Evolutionary conservation across 2,113 vertebrate genomes (phyloP).

Genomic region (Vimba vimba): DNA sequence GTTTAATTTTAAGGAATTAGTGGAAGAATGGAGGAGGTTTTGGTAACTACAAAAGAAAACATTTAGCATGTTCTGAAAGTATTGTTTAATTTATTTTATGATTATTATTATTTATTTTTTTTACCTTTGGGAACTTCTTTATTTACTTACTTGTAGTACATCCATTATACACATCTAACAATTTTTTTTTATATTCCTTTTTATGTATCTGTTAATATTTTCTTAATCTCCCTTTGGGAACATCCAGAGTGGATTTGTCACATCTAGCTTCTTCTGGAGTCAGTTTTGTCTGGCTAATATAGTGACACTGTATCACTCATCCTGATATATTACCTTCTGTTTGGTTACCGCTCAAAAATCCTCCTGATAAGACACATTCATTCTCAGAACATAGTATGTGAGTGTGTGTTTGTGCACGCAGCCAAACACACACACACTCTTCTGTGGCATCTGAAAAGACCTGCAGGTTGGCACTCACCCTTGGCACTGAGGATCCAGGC

Average conservation of each 20-base stretch:
- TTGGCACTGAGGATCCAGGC: conserved; percentile 39
- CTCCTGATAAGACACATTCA: conserved; percentile 3
- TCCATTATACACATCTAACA: not conserved
- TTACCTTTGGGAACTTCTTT: not conserved
- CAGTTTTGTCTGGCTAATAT: not conserved
- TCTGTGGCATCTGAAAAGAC: conserved; percentile 26
- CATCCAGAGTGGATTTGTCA: not conserved
- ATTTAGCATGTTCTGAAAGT: too few relatives aligned
- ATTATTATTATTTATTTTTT: not conserved
- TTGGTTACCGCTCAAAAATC: not conserved
- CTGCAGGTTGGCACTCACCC: conserved; percentile 36
- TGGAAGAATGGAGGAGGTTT: too few relatives aligned
- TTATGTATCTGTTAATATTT: not conserved
- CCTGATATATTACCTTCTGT: not conserved
- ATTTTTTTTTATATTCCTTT: not conserved
- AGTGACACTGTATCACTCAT: not conserved
- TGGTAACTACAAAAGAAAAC: too few relatives aligned
- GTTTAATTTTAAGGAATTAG: too few relatives aligned
- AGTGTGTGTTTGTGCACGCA: conserved; percentile 36
- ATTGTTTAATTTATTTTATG: too few relatives aligned
- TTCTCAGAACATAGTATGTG: conserved; percentile 17
- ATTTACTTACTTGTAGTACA: not conserved
- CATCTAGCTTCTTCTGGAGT: not conserved
- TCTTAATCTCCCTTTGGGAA: not conserved
- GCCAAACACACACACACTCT: not conserved